Percentiles rank a stretch among this genome's conserved stretches.
These are phyloP conservation scores for Orientallactaga sibirica DNA, from an alignment of 2,797 vertebrate species.

Conservation along the genomic window DNA sequence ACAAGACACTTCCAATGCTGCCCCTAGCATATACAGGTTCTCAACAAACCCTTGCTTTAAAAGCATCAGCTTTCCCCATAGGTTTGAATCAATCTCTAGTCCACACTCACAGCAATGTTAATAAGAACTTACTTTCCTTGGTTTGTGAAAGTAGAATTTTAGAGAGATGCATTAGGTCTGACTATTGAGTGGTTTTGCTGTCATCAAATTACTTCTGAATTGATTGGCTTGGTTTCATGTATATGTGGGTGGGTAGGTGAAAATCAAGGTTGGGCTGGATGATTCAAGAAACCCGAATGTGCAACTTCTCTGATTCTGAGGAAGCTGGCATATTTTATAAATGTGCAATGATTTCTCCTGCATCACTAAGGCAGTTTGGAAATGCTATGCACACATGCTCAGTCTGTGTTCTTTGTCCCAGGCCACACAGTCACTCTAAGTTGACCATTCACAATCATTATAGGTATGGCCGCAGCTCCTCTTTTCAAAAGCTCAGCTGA, in stretches of 20 bases:
- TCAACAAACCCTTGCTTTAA: conserved; percentile 46
- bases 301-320: conserved; percentile 33
- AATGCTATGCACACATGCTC: conserved; percentile 70
- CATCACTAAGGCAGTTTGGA: conserved; percentile 70
- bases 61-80: not conserved
- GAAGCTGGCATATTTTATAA: conserved; percentile 57
- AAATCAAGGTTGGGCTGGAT: not conserved
- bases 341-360: conserved; percentile 62
- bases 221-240: not conserved
- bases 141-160: conserved; percentile 47
- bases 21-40: not conserved
- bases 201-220: conserved; percentile 10
- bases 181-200: not conserved
- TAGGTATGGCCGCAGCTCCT: conserved; percentile 54
- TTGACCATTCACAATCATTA: conserved; percentile 72
- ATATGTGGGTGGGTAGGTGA: not conserved
- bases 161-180: not conserved
- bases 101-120: not conserved
- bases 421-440: conserved; percentile 69
- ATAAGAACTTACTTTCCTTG: conserved; percentile 35
- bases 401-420: conserved; percentile 74
- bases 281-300: conserved; percentile 31
- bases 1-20: not conserved
- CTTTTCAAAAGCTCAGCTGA: conserved; percentile 64
- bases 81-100: conserved; percentile 31